A percentile compares a stretch with the other conserved stretches of the same genome.
Evolutionary conservation across 1,140 invertebrate genomes (phyloP).

Genomic region (Streblospio benedicti): DNA sequence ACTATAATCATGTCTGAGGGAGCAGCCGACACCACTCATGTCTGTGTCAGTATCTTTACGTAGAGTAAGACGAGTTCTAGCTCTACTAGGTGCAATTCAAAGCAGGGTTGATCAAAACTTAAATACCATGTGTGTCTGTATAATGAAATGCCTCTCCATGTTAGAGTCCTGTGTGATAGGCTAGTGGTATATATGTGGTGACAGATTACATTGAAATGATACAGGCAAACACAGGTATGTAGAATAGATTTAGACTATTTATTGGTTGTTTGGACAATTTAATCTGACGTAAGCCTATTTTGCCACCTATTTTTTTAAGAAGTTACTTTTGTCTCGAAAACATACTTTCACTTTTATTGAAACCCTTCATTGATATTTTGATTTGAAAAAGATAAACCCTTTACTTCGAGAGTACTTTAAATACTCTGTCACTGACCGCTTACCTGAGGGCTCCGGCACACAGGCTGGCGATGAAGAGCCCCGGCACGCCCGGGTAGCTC

Average conservation of each 20-base stretch:
- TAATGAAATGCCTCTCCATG: too few species aligned
- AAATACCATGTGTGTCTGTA: background rate
- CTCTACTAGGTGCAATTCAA: background rate
- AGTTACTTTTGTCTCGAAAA: background rate
- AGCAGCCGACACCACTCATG: background rate
- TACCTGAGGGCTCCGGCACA: constrained; percentile 42
- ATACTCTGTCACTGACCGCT: background rate
- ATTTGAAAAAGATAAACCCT: background rate
- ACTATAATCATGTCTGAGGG: background rate
- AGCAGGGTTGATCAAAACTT: background rate
- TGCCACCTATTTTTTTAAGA: too few species aligned
- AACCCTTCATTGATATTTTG: background rate
- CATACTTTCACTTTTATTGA: background rate
- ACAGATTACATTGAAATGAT: too few species aligned
- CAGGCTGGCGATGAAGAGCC: constrained; percentile 41
- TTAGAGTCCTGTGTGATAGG: too few species aligned
- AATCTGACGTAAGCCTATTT: background rate
- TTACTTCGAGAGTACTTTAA: background rate
- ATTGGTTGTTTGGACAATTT: background rate
- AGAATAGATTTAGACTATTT: too few species aligned
- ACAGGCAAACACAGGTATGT: too few species aligned
- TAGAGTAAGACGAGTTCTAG: background rate
- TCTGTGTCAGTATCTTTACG: background rate
- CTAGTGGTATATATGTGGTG: too few species aligned
- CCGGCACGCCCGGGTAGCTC: constrained; percentile 39